Base-by-base conservation (phyloP, 2,797 vertebrate genomes). In the Emys orbicularis region DNA sequence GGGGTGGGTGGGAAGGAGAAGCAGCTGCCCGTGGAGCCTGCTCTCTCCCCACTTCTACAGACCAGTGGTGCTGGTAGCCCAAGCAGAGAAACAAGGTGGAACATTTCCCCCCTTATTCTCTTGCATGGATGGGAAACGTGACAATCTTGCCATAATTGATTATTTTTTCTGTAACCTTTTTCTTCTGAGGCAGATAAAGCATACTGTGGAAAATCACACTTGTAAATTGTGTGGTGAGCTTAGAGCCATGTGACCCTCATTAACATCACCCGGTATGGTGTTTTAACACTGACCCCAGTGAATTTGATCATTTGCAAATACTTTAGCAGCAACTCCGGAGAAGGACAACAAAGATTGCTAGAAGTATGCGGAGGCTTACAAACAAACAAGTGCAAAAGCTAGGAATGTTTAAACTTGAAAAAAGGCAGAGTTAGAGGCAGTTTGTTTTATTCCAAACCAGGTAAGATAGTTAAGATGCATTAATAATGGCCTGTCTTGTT, bases 321-420 rank as follows among this genome's bases (percentile, higher is more conserved):
- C 18, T 90, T 88, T 83, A 0, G 0, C 25, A 59, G 79, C 9
- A 87, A 18, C 57, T 52, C n/a, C 0, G 0, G 1, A 37, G n/a
- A 77, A 80, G 72, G 37, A 52, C 37, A 37, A 37, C 15, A 29
- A 81, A 81, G 53, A 56, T 29, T 25, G 80, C 27, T 29, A 19
- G 80, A 81, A 25, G 53, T 81, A 52, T 6, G 59, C 8, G 4
- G 21, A 6, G 2, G 0, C 52, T 89, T 61, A 34, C 59, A 34
- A 34, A 61, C 15, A 34, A 34, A 61, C 57, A 34, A 61, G 6
- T 31, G 68, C 41, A 86, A 84, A 96, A 81, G 13, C 23, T 9
- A 82, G 52, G 34, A 37, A 52, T 82, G 31, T 31, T 93, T 81
- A 79, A 3, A 27, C 19, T 59, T 34, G 47, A 72, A 92, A 79